Evolutionary conservation across 2,113 vertebrate species (phyloP).

Genomic region (Varanus salvator): DNA sequence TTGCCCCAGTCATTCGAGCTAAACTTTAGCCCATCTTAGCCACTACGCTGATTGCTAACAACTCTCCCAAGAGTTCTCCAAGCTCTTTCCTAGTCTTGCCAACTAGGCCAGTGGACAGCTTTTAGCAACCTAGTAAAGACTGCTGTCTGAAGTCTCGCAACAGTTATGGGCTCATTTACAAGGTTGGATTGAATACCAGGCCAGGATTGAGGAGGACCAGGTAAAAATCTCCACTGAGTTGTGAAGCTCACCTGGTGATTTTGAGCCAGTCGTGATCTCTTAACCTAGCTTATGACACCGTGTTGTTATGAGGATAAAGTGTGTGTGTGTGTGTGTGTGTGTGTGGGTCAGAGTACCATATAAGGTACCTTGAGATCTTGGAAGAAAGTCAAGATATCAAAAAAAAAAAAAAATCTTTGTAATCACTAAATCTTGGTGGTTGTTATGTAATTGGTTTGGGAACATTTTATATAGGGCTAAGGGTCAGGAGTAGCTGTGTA

Average conservation of each 20-base stretch:
- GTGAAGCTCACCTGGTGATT: neutral
- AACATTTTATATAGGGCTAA: neutral
- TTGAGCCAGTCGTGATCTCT: neutral
- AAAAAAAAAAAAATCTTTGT: neutral
- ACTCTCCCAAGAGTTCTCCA: too few species aligned
- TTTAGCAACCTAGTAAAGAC: neutral
- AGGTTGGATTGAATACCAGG: neutral
- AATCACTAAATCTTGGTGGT: neutral
- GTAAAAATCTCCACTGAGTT: neutral
- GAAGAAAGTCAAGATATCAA: neutral
- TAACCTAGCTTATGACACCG: neutral
- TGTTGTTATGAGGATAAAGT: neutral
- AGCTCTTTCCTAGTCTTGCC: too few species aligned
- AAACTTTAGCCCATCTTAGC: too few species aligned
- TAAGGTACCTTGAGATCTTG: neutral
- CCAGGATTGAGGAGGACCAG: too few species aligned
- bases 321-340: neutral
- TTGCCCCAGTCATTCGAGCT: too few species aligned
- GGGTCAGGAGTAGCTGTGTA: neutral
- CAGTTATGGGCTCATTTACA: neutral
- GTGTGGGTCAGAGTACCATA: neutral
- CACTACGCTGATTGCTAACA: too few species aligned
- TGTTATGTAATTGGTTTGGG: neutral
- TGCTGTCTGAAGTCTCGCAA: too few species aligned
- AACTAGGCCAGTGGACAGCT: neutral